These are phyloP conservation scores for Meghimatium bilineatum DNA, from an alignment of 2,888 invertebrate genomes.

Conservation along the genomic window DNA sequence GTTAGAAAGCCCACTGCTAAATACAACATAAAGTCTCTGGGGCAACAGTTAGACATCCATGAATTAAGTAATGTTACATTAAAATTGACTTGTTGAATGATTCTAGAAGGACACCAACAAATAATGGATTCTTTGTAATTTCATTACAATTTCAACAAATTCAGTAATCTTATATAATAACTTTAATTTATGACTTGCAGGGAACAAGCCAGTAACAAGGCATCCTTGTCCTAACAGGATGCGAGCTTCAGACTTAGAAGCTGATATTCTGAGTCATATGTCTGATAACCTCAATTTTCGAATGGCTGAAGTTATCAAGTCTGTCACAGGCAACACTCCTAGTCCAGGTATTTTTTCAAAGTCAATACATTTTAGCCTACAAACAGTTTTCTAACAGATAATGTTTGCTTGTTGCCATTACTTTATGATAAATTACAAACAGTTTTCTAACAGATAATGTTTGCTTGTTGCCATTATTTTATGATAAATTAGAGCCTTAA, in stretches of 20 bases:
- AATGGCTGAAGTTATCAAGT: constrained; percentile 70
- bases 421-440: too few species aligned
- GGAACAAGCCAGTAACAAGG: constrained; percentile 61
- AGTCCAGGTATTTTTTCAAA: constrained; percentile 52
- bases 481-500: too few species aligned
- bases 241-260: constrained; percentile 65
- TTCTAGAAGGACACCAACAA: background rate
- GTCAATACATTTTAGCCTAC: too few species aligned
- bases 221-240: constrained; percentile 72
- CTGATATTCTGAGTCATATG: constrained; percentile 73
- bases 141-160: too few species aligned
- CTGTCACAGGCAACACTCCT: constrained; percentile 71
- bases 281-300: constrained; percentile 69
- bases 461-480: background rate
- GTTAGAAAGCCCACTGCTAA: too few species aligned
- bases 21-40: too few species aligned
- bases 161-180: too few species aligned
- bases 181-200: constrained; percentile 53
- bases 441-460: background rate
- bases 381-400: background rate
- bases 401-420: background rate
- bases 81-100: background rate
- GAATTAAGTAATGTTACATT: background rate
- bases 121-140: too few species aligned
- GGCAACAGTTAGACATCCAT: too few species aligned